These are phyloP conservation scores for Temnopleurus reevesii DNA, from an alignment of 53 echinoderm and acorn worm species.

Conservation along the genomic window DNA sequence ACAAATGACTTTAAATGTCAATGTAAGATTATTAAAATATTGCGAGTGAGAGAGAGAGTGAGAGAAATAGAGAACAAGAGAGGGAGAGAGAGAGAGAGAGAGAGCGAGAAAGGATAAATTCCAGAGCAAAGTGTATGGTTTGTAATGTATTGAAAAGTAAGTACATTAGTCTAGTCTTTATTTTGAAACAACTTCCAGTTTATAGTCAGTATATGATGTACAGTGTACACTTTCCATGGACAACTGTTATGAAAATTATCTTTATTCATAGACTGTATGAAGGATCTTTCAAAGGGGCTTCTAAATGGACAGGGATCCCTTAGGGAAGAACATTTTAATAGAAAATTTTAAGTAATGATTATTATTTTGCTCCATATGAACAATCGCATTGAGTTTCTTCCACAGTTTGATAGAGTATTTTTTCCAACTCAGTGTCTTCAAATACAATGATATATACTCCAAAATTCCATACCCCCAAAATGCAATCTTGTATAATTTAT, in stretches of 20 bases:
- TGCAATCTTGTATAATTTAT: neutral
- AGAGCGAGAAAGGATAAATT: too few relatives aligned
- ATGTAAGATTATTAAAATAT: too few relatives aligned
- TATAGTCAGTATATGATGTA: neutral
- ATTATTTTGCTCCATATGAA: neutral
- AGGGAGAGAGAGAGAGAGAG: too few relatives aligned
- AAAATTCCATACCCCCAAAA: neutral
- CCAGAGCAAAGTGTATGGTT: neutral
- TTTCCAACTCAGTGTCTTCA: neutral
- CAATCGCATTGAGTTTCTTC: neutral
- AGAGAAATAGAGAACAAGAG: neutral
- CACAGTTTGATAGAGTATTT: neutral
- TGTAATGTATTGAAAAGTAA: neutral
- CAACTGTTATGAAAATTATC: neutral
- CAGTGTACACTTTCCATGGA: neutral
- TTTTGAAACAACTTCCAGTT: constrained; percentile 12
- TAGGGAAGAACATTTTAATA: too few relatives aligned
- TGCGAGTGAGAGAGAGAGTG: neutral
- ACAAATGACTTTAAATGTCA: neutral
- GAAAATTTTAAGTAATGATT: neutral
- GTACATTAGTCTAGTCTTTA: too few relatives aligned
- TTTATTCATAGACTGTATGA: neutral
- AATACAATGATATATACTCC: neutral
- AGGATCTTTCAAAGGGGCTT: too few relatives aligned
- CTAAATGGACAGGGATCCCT: too few relatives aligned